Percentiles rank a stretch among this genome's conserved stretches.
These are phyloP conservation scores for Drosophila micromelanica DNA, from an alignment of 1,140 invertebrate genomes.

Conservation along the genomic window DNA sequence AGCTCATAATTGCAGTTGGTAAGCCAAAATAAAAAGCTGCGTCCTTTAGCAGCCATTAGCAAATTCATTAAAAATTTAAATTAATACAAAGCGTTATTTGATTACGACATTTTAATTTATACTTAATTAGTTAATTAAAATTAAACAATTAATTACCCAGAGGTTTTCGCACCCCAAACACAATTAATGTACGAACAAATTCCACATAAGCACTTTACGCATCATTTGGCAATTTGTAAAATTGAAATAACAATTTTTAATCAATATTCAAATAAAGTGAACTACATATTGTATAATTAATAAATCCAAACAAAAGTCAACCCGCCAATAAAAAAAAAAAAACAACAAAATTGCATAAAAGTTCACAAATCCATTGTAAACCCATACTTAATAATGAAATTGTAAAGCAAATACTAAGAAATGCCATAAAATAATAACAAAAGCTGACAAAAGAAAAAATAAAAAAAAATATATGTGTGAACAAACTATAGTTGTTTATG, in stretches of 20 bases:
- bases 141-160: slow-evolving; percentile 70
- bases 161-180: slow-evolving; percentile 18
- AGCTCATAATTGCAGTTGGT: neutral
- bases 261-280: slow-evolving; percentile 51
- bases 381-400: slow-evolving; percentile 40
- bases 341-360: slow-evolving; percentile 57
- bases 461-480: too few species aligned
- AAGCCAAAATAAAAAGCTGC: slow-evolving; percentile 2
- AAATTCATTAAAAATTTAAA: slow-evolving; percentile 10
- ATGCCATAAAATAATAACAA: neutral
- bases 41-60: neutral
- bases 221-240: slow-evolving; percentile 50
- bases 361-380: slow-evolving; percentile 56
- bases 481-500: slow-evolving; percentile 36
- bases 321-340: slow-evolving; percentile 76
- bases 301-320: slow-evolving; percentile 68
- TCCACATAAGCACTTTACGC: slow-evolving; percentile 31
- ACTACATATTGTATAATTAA: slow-evolving; percentile 57
- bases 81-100: slow-evolving; percentile 25
- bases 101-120: slow-evolving; percentile 32
- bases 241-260: slow-evolving; percentile 48
- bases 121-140: slow-evolving; percentile 66
- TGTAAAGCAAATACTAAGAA: slow-evolving; percentile 34
- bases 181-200: slow-evolving; percentile 5
- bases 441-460: slow-evolving; percentile 27